Evolutionary conservation across 1,140 invertebrate species (phyloP), one percentile per base, ranked within the genome.

Genomic region (Bombus impatiens): DNA sequence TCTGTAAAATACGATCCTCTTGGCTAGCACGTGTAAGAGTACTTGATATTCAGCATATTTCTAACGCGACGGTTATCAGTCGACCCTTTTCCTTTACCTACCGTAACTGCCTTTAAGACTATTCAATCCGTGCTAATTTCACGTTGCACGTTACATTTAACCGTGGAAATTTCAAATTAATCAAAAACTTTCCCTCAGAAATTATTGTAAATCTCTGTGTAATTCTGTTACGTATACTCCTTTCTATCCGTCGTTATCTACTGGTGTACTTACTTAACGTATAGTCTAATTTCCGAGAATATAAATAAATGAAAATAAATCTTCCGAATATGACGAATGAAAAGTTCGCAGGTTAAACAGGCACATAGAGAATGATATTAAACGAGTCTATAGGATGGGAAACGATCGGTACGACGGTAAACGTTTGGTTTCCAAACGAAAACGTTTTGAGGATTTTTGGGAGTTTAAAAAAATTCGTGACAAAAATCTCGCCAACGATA

Each of bases 1-100:
- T 91, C 71, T 88, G 82, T 90, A 89, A 92, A 92, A 92, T 91
- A 84, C 81, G 88, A 84, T 87, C 82, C 79, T 88, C 77, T 47
- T 53, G 81, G 57, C n/a, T 83, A 37, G 35, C 71, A 53, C 68
- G 80, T 78, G 81, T 79, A 65, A 71, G 67, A 68, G 47, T 80
- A 40, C 80, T 82, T 82, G 85, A 83, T 83, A 83, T 83, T 82
- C 57, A 80, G 5, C 77, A 44, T 80, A 80, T 80, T 79, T 85
- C 68, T 40, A 65, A 70, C 83, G 83, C 68, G 57, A 5, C 35
- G 77, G 53, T 80, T 85, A 80, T 80, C 78, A 85, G 47, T 74
- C 83, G 62, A 62, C 32, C 28, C 28, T 40, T 65, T 47, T 10
- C 68, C 6, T 37, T 40, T 40, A 10, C 28, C 6, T 8, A 3